A percentile compares a stretch with the other conserved stretches of the same genome.
These are phyloP conservation scores for Drosophila macrospina DNA, from an alignment of 2,888 invertebrate genomes.

Conservation along the genomic window DNA sequence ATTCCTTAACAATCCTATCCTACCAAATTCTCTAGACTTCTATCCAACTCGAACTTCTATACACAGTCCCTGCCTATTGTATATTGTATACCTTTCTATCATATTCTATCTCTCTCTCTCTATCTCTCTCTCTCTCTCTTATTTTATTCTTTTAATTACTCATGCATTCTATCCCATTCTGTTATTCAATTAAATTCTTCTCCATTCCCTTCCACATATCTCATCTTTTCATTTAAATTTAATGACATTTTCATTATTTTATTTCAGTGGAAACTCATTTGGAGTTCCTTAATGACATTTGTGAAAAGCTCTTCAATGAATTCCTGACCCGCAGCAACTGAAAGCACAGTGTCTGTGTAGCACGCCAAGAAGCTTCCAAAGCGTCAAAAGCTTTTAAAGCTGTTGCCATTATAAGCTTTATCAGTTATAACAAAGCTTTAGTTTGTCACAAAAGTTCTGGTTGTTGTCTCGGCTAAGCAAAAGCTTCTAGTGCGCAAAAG, in stretches of 20 bases:
- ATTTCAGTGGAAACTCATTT: slow-evolving; percentile 4
- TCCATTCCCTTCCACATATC: neutral
- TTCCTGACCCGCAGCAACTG: slow-evolving; percentile 26
- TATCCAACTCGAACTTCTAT: too few relatives aligned
- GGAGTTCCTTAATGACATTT: slow-evolving; percentile 5
- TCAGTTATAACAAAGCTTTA: neutral
- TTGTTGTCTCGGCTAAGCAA: neutral
- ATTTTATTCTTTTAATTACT: too few relatives aligned
- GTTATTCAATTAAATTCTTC: neutral
- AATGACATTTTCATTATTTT: neutral
- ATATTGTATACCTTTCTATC: too few relatives aligned
- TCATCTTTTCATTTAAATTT: slow-evolving; percentile 4
- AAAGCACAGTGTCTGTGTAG: slow-evolving; percentile 5
- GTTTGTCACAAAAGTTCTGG: neutral
- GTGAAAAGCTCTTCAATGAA: slow-evolving; percentile 9
- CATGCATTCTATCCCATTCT: neutral
- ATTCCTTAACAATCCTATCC: too few relatives aligned
- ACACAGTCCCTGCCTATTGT: too few relatives aligned
- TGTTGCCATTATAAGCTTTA: neutral
- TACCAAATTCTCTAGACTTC: too few relatives aligned
- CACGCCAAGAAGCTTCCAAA: slow-evolving; percentile 1
- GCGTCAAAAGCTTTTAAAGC: slow-evolving; percentile 3
- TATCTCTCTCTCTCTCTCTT: too few relatives aligned
- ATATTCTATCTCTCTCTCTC: too few relatives aligned
- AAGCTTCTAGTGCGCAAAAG: slow-evolving; percentile 10